A percentile compares a stretch with the other conserved stretches of the same genome.
Conservation (phyloP, 2,113 vertebrate species). For the Ciconia boyciana region DNA sequence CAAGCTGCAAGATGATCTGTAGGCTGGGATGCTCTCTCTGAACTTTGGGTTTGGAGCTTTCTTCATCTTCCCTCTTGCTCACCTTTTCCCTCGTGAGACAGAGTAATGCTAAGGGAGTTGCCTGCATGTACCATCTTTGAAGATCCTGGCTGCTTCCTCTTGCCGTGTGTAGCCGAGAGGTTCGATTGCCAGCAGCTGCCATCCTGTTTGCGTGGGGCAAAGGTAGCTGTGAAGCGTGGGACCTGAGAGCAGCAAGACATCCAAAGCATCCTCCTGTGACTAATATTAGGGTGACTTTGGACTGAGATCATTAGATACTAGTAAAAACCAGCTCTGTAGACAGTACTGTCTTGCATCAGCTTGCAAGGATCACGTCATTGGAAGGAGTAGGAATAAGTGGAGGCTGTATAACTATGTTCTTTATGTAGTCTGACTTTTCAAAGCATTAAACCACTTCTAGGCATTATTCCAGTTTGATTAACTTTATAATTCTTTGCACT, state of each 20-base stretch:
- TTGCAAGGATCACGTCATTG: background rate
- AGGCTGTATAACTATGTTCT: background rate
- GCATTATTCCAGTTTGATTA: background rate
- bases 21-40: background rate
- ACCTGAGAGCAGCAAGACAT: background rate
- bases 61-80: background rate
- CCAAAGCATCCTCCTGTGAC: background rate
- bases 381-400: background rate
- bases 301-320: background rate
- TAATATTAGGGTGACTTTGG: background rate
- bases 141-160: background rate
- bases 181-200: background rate
- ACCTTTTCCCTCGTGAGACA: background rate
- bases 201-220: background rate
- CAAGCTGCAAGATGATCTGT: background rate
- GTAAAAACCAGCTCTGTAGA: background rate
- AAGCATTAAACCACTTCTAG: background rate
- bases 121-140: background rate
- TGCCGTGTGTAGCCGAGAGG: fast-evolving
- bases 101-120: background rate
- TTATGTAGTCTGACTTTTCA: background rate
- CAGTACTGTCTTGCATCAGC: background rate
- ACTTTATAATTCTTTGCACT: background rate
- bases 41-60: background rate
- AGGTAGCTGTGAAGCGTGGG: background rate